Evolutionary conservation across 2,888 invertebrate species (phyloP), one percentile per base, ranked within the genome.

Genomic region (Pemphredon lugubris): DNA sequence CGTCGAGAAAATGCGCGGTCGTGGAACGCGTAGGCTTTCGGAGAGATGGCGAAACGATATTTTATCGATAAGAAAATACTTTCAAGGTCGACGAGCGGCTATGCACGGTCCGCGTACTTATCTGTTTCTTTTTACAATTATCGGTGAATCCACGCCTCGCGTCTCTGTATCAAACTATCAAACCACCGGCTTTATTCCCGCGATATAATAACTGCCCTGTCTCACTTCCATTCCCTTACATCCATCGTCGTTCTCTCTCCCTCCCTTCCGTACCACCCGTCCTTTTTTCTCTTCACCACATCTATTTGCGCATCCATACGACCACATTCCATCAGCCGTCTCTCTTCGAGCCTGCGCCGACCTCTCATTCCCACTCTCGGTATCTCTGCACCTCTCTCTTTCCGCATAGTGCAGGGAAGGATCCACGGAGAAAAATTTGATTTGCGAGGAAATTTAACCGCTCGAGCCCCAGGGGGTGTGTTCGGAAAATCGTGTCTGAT

Each of bases 61-160:
- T 23, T 39, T 39, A 58, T 48, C 18, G 21, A 51, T 16, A 50
- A 54, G n/a, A 11, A 26, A 11, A 23, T 7, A 5, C 1, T 6
- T 39, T 11, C 40, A 51, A 63, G 39, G 51, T 40, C 13, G 16
- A 21, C 57, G 16, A 9, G 13, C 34, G 20, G 39, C 7, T 50
- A 21, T 13, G 3, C 0, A 2, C 20, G 26, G 4, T 3, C 18
- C 16, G 4, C 21, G 18, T 18, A 20, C 7, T 61, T 67, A 47
- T 53, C 44, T 44, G 18, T 65, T 51, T 60, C 50, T 55, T 55
- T 53, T n/a, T 42, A 32, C 3, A 16, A 44, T 47, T 66, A 66
- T 57, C 26, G 16, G n/a, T 5, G 23, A 9, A 40, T 47, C 51
- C 4, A 23, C 23, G 13, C 18, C 51, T 30, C 32, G 37, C 9